These are phyloP conservation scores for Drosophila sturtevanti DNA, from an alignment of 1,140 invertebrate genomes.

Conservation along the genomic window DNA sequence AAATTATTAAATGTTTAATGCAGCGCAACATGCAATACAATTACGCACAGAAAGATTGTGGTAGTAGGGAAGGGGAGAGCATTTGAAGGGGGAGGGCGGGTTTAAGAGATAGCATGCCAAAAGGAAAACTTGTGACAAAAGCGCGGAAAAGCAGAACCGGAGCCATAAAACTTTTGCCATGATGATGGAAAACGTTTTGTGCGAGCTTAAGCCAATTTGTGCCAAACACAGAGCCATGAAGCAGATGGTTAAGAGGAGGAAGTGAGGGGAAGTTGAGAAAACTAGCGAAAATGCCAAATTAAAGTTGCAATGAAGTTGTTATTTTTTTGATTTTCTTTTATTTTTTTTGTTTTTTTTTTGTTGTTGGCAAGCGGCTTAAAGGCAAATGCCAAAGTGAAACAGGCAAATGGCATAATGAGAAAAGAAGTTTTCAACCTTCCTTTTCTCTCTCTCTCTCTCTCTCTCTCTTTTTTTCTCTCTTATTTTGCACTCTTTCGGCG, in stretches of 20 bases:
- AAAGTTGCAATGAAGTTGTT: slow-evolving; percentile 61
- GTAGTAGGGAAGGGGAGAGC: background rate
- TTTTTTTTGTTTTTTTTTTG: background rate
- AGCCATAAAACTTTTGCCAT: slow-evolving; percentile 69
- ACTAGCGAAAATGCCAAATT: slow-evolving; percentile 49
- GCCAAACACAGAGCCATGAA: slow-evolving; percentile 52
- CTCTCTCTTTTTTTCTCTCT: background rate
- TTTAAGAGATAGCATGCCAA: slow-evolving; percentile 18
- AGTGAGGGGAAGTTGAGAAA: background rate
- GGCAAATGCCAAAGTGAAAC: slow-evolving; percentile 40
- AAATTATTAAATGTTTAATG: slow-evolving; percentile 79
- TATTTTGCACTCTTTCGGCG: background rate
- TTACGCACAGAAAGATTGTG: slow-evolving; percentile 41
- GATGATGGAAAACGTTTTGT: slow-evolving; percentile 70
- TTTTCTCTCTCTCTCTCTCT: slow-evolving; percentile 9
- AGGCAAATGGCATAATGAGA: slow-evolving; percentile 49
- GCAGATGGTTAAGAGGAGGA: slow-evolving; percentile 34
- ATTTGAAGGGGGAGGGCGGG: background rate
- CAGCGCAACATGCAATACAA: slow-evolving; percentile 78
- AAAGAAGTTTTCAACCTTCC: slow-evolving; percentile 20
- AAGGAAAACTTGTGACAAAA: slow-evolving; percentile 70
- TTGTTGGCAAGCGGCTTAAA: slow-evolving; percentile 43
- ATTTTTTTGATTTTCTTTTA: too few relatives aligned
- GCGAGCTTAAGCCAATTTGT: slow-evolving; percentile 77
- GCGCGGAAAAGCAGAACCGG: slow-evolving; percentile 66